phyloP scores from a whole-genome alignment of 2,113 vertebrate genomes.

The Pogonocichla stellata region DNA sequence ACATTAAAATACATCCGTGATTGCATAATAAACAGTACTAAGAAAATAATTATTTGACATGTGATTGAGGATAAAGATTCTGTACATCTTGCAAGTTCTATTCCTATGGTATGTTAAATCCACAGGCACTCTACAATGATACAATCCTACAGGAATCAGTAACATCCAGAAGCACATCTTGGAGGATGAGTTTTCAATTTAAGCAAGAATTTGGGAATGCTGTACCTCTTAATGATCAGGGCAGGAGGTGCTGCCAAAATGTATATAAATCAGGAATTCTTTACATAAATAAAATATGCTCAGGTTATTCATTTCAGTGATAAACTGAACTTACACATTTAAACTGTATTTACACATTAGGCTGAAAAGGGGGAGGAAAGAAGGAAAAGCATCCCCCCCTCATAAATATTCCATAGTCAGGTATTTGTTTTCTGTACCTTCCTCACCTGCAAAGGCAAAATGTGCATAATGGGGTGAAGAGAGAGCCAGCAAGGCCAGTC shows the following conservation, averaged over 20 bases:
- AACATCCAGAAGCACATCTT: conserved; percentile 36
- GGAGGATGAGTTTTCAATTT: conserved; percentile 21
- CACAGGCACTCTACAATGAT: conserved; percentile 28
- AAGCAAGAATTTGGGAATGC: conserved; percentile 53
- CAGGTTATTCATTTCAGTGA: conserved; percentile 23
- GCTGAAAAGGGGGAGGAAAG: conserved; percentile 14
- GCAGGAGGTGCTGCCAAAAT: neutral
- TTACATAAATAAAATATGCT: conserved; percentile 72
- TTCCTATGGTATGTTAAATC: conserved; percentile 26
- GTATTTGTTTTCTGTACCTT: conserved; percentile 42
- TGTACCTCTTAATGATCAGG: neutral
- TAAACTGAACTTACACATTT: conserved; percentile 32
- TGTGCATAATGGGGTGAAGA: fast-evolving
- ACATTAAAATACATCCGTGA: conserved; percentile 25
- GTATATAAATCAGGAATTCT: conserved; percentile 56
- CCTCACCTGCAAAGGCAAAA: conserved; percentile 55
- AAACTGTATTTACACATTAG: conserved; percentile 20
- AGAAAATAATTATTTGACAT: conserved; percentile 65
- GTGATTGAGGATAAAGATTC: conserved; percentile 19
- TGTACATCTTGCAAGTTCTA: conserved; percentile 25
- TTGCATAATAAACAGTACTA: conserved; percentile 58
- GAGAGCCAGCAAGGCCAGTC: neutral
- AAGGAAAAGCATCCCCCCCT: neutral
- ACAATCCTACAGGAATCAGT: conserved; percentile 48
- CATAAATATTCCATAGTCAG: conserved; percentile 14